These are phyloP conservation scores for Metridium senile DNA, from an alignment of 92 coral and sea anemone genomes.

Conservation along the genomic window DNA sequence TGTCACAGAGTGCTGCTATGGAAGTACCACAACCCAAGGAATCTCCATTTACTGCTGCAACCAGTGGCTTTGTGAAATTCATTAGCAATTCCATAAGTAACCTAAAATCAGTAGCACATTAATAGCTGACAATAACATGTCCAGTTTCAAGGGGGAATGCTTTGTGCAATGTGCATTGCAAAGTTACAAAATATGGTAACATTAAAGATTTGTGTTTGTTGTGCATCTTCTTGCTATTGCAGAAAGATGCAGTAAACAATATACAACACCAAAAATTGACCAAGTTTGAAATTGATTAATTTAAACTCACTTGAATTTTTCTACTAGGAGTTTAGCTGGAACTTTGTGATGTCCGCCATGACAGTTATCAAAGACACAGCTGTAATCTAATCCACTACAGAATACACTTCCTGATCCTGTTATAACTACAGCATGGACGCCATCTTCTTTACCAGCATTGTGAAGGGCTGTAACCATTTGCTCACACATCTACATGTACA, in stretches of 20 bases:
- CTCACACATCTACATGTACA: conserved; percentile 83
- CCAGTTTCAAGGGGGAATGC: too few relatives aligned
- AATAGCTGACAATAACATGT: too few relatives aligned
- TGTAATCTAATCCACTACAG: conserved; percentile 89
- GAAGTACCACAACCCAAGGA: conserved; percentile 91
- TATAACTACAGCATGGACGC: conserved; percentile 60
- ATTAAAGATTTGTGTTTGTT: too few relatives aligned
- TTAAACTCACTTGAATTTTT: conserved; percentile 90
- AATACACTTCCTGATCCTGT: conserved; percentile 83
- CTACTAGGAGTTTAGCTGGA: conserved; percentile 76
- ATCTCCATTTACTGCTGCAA: conserved; percentile 93
- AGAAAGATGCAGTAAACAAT: too few relatives aligned
- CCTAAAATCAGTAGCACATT: too few relatives aligned
- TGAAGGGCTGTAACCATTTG: conserved; percentile 79
- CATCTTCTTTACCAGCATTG: conserved; percentile 82
- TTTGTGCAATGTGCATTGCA: too few relatives aligned
- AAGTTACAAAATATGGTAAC: too few relatives aligned
- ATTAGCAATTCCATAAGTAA: conserved; percentile 77
- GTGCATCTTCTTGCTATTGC: too few relatives aligned
- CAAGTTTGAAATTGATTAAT: background rate
- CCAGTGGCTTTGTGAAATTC: conserved; percentile 79
- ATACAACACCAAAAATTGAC: too few relatives aligned
- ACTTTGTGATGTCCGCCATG: conserved; percentile 44
- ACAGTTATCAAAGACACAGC: conserved; percentile 41
- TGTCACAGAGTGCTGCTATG: conserved; percentile 82